Evolutionary conservation across 2,797 vertebrate species (phyloP), one percentile per base, ranked within the genome.

Genomic region (Gambusia yucatana): DNA sequence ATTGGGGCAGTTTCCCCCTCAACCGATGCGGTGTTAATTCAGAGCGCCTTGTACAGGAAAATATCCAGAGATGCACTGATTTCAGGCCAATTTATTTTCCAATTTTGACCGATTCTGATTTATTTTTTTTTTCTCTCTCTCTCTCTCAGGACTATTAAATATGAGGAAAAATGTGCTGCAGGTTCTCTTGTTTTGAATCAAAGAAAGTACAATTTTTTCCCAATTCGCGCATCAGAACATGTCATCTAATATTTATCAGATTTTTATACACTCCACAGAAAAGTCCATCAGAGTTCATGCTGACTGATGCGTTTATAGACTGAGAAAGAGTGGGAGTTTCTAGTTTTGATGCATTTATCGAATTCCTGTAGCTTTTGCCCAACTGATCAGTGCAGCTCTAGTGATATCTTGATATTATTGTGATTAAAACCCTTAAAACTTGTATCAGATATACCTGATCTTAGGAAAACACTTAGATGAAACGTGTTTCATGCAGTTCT

Each of bases 391-490:
- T 70, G 67, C 67, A 70, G 43, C 67, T 46, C 67, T 28, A 44
- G 22, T 79, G 65, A 36, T 80, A 28, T 77, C 25, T 73, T 70
- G 82, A 33, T 30, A 17, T 33, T 36, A 25, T 43, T 43, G 25
- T n/a, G n/a, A 70, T 70, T 70, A 70, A 70, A 43, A 11, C 41
- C 25, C 36, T 43, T 43, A 41, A 70, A n/a, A n/a, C 39, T 43
- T 44, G 14, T 70, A 44, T 13, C 67, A 3, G 25, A 28, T 8
- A 46, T 28, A 70, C 43, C 14, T 7, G 2, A 70, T 46, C 13
- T 44, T 82, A 89, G 81, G 86, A 88, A 87, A 88, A 73, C 6
- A 74, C 82, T 82, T 10, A 75, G 77, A 83, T 82, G 73, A 86
- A 90, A 82, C 74, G 33, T 75, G 77, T 84, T 85, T 86, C 79